These are phyloP conservation scores for Dryadula phaetusa DNA, from an alignment of 2,888 invertebrate genomes.

Conservation along the genomic window DNA sequence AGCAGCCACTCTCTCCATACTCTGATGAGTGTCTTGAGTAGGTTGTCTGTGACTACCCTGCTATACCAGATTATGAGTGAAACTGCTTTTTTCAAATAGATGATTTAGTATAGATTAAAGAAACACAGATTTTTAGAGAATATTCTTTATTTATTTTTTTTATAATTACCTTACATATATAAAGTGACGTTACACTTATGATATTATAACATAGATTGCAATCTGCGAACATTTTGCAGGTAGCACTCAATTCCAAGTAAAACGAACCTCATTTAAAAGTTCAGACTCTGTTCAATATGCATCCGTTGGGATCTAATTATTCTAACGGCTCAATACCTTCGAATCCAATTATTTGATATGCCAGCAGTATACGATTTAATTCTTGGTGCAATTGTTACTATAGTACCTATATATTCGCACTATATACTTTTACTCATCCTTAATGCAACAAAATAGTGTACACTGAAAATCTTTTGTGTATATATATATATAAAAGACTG, in stretches of 20 bases:
- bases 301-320: constrained; percentile 15
- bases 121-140: too few species aligned
- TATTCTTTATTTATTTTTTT: too few species aligned
- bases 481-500: background rate
- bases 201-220: background rate
- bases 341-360: constrained; percentile 19
- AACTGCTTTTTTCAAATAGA: too few species aligned
- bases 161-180: too few species aligned
- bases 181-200: too few species aligned
- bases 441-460: constrained; percentile 19
- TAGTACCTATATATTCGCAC: background rate
- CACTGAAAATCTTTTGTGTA: background rate
- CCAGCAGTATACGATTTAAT: constrained; percentile 8
- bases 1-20: too few species aligned
- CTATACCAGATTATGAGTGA: too few species aligned
- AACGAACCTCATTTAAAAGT: constrained; percentile 1
- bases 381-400: background rate
- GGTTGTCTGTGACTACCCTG: too few species aligned
- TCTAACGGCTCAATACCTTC: background rate
- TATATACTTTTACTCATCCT: too few species aligned
- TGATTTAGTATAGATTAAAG: too few species aligned
- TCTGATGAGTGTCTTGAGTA: too few species aligned
- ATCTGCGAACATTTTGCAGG: background rate
- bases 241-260: background rate
- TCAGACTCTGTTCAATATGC: constrained; percentile 9